These are phyloP conservation scores for Gasterosteus aculeatus DNA, from an alignment of 2,113 vertebrate genomes.

Conservation along the genomic window DNA sequence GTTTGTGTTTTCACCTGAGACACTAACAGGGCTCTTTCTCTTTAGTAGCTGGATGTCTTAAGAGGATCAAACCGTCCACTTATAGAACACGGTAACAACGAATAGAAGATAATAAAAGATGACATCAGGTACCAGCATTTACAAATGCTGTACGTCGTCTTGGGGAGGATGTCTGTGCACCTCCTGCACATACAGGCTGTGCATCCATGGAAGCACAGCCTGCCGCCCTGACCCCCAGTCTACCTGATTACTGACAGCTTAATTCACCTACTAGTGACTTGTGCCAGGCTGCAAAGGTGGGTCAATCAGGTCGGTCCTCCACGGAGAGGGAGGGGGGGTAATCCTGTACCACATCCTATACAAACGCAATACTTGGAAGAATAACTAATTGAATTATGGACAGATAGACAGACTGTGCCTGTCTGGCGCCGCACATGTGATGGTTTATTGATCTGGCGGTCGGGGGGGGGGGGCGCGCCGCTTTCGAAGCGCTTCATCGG, in stretches of 20 bases:
- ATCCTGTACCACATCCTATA: too few relatives aligned
- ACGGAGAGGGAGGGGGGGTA: not conserved
- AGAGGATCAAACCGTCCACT: not conserved
- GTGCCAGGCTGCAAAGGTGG: not conserved
- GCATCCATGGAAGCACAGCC: not conserved
- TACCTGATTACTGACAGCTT: not conserved
- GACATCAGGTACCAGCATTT: not conserved
- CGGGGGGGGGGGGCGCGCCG: not conserved
- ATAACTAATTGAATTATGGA: not conserved
- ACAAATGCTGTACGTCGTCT: not conserved
- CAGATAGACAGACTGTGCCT: slow-evolving; percentile 7
- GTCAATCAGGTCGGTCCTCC: not conserved
- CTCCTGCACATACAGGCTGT: not conserved
- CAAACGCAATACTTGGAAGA: not conserved
- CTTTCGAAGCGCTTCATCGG: not conserved
- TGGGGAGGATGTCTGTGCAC: too few relatives aligned
- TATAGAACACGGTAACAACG: not conserved
- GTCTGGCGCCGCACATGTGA: not conserved
- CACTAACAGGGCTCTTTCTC: not conserved
- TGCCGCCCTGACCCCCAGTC: not conserved
- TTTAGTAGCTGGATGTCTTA: not conserved
- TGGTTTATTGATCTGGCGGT: not conserved
- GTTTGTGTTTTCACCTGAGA: not conserved
- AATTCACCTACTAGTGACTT: not conserved
- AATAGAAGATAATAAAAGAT: too few relatives aligned